Percentiles rank a stretch among this genome's conserved stretches.
Evolutionary conservation across 2,797 vertebrate genomes (phyloP).

Genomic region (Gymnoscopelus braueri): DNA sequence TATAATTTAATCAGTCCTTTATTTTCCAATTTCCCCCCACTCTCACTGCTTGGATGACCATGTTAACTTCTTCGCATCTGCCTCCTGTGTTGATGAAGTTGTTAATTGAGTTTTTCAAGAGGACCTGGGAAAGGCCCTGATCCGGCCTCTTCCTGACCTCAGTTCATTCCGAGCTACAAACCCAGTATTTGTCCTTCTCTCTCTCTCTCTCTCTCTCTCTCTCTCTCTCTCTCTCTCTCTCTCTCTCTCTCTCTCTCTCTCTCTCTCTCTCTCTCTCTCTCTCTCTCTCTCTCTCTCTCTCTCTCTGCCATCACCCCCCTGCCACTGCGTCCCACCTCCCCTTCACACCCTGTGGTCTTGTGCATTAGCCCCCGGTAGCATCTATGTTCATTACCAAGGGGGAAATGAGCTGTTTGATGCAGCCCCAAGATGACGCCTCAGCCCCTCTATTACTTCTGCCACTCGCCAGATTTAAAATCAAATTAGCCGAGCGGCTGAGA

Average conservation of each 20-base stretch:
- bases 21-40: conserved; percentile 57
- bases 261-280: neutral
- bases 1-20: conserved; percentile 53
- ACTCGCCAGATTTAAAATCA: conserved; percentile 67
- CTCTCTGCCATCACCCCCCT: neutral
- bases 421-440: conserved; percentile 52
- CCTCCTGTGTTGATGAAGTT: conserved; percentile 45
- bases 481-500: conserved; percentile 63
- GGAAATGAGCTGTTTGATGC: conserved; percentile 47
- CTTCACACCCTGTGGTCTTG: conserved; percentile 5
- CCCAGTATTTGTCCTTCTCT: neutral
- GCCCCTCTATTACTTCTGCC: conserved; percentile 53
- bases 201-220: neutral
- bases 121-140: conserved; percentile 39
- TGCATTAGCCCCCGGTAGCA: conserved; percentile 26
- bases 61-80: conserved; percentile 52
- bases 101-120: conserved; percentile 59
- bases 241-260: neutral
- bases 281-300: neutral
- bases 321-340: neutral
- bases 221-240: conserved; percentile 1
- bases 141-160: conserved; percentile 25
- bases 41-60: conserved; percentile 50
- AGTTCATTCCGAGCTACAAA: neutral
- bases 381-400: conserved; percentile 52